A percentile compares a stretch with the other conserved stretches of the same genome.
phyloP scores from a whole-genome alignment of 2,888 invertebrate species.

The Polydrusus cervinus region DNA sequence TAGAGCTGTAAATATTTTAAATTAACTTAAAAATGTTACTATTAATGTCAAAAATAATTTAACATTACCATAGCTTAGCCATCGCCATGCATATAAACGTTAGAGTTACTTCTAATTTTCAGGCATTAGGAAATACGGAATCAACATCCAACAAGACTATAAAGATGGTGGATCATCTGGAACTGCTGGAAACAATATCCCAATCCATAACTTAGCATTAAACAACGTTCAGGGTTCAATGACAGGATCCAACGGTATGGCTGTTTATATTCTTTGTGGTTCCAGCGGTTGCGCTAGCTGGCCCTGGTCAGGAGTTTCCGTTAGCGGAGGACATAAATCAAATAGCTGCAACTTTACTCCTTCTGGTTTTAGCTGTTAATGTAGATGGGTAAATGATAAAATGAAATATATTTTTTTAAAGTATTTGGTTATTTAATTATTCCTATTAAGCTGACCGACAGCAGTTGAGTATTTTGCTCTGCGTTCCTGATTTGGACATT shows the following conservation, averaged over 20 bases:
- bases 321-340: conserved; percentile 46
- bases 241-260: conserved; percentile 44
- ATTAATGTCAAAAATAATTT: too few relatives aligned
- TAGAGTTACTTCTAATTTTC: conserved; percentile 4
- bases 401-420: too few relatives aligned
- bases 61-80: too few relatives aligned
- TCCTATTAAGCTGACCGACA: too few relatives aligned
- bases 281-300: conserved; percentile 52
- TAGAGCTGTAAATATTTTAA: too few relatives aligned
- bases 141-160: conserved; percentile 58
- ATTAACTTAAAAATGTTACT: too few relatives aligned
- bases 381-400: too few relatives aligned
- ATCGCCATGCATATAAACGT: too few relatives aligned
- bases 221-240: conserved; percentile 51
- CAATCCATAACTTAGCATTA: conserved; percentile 52
- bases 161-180: conserved; percentile 52
- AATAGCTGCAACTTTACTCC: conserved; percentile 55
- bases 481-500: too few relatives aligned
- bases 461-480: too few relatives aligned
- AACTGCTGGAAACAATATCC: conserved; percentile 54
- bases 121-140: conserved; percentile 56
- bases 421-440: too few relatives aligned
- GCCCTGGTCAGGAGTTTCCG: conserved; percentile 53
- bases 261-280: conserved; percentile 57
- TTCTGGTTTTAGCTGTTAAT: conserved; percentile 47